These are phyloP conservation scores for Virgularia gustaviana DNA, from an alignment of 92 coral and sea anemone genomes.

Conservation along the genomic window DNA sequence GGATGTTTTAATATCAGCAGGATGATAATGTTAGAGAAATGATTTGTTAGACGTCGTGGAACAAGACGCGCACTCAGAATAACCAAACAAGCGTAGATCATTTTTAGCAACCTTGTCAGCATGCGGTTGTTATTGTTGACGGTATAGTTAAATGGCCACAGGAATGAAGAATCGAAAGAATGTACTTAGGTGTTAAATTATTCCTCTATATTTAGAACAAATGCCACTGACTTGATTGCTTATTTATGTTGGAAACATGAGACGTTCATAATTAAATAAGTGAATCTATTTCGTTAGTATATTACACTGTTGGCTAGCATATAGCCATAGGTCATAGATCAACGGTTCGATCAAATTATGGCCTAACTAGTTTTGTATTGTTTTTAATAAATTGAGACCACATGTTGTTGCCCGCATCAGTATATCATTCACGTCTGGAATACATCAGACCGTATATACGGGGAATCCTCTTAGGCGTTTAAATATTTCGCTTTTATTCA, in stretches of 20 bases:
- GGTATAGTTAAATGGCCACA: background rate
- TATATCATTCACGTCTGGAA: background rate
- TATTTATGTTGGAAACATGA: slow-evolving; percentile 19
- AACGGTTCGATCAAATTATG: background rate
- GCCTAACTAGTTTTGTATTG: background rate
- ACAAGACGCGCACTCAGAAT: no score
- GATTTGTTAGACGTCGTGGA: no score
- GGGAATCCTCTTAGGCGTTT: slow-evolving; percentile 5
- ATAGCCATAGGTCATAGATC: background rate
- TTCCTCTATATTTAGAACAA: background rate
- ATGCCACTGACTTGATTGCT: slow-evolving; percentile 12
- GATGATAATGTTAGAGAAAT: no score
- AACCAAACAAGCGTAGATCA: no score
- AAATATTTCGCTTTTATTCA: background rate
- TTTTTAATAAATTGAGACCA: background rate
- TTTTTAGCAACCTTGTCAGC: no score
- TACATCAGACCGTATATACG: background rate
- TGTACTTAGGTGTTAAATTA: background rate
- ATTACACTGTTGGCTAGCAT: no score
- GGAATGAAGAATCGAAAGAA: slow-evolving; percentile 1
- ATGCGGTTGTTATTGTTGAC: background rate
- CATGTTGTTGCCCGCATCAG: background rate
- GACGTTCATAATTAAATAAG: background rate
- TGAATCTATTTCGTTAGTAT: background rate
- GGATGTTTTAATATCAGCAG: no score